These are phyloP conservation scores for Morone saxatilis DNA, from an alignment of 2,113 vertebrate genomes.

Conservation along the genomic window DNA sequence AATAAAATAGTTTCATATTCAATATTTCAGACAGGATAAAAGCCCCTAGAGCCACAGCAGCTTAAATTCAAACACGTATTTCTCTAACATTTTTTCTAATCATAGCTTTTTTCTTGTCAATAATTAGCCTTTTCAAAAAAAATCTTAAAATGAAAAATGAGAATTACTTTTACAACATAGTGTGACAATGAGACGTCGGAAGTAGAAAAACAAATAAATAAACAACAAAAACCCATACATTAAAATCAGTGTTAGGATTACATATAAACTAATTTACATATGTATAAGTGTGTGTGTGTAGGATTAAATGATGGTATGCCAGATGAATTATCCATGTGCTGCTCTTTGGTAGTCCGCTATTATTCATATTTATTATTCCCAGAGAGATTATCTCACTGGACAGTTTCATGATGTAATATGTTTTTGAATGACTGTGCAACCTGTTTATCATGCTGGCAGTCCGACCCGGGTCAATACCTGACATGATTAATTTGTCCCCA, in stretches of 20 bases:
- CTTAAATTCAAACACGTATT: neutral
- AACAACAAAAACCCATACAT: neutral
- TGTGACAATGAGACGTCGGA: neutral
- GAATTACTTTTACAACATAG: neutral
- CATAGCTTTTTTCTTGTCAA: neutral
- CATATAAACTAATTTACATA: neutral
- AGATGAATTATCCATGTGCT: slow-evolving; percentile 18
- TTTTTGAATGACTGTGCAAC: slow-evolving; percentile 48
- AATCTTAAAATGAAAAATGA: neutral
- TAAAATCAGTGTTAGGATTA: neutral
- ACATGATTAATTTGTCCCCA: slow-evolving; percentile 55
- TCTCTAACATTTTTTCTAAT: neutral
- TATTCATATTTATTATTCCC: slow-evolving; percentile 35
- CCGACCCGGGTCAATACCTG: slow-evolving; percentile 48
- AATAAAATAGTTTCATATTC: no score
- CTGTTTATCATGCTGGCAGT: slow-evolving; percentile 42
- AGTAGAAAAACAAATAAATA: no score
- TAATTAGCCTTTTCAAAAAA: neutral
- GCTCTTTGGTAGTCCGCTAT: neutral
- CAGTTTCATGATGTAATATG: slow-evolving; percentile 41
- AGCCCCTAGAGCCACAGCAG: neutral
- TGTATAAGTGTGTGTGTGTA: neutral
- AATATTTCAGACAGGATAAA: neutral
- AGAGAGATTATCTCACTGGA: slow-evolving; percentile 29
- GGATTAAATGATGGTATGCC: neutral